Evolutionary conservation across 2,797 vertebrate genomes (phyloP).

Genomic region (Serranus cabrilla): DNA sequence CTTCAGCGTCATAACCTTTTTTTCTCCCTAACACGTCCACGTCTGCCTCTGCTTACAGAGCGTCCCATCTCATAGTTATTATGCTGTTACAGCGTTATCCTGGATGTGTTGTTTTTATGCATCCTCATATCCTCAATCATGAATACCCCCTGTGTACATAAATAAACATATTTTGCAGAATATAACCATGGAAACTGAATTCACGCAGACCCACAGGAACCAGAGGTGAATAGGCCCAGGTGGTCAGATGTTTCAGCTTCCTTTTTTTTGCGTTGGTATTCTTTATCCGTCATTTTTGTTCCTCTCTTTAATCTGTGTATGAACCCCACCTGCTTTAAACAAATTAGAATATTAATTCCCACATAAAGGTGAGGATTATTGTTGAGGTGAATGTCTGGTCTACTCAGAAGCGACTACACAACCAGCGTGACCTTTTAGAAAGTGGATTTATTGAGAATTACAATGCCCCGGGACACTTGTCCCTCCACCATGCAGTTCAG

Average conservation of each 20-base stretch:
- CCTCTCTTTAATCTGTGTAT: conserved; percentile 7
- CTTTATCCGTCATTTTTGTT: conserved; percentile 28
- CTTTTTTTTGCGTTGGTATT: conserved; percentile 32
- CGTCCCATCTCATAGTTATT: conserved; percentile 28
- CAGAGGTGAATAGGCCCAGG: conserved; percentile 65
- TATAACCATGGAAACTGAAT: conserved; percentile 73
- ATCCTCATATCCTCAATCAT: conserved; percentile 54
- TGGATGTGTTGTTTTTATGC: conserved; percentile 57
- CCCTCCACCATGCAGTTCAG: conserved; percentile 49
- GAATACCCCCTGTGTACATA: conserved; percentile 56
- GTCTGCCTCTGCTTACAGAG: conserved; percentile 22
- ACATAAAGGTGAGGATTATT: conserved; percentile 25
- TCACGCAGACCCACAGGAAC: conserved; percentile 41
- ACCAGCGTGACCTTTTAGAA: conserved; percentile 66
- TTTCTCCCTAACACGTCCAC: conserved; percentile 2
- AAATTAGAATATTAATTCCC: conserved; percentile 38
- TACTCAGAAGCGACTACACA: conserved; percentile 44
- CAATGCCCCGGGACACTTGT: conserved; percentile 63
- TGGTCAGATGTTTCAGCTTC: conserved; percentile 39
- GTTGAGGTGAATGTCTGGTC: conserved; percentile 25
- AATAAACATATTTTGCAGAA: conserved; percentile 57
- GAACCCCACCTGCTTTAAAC: conserved; percentile 40
- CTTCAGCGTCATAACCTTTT: conserved; percentile 7
- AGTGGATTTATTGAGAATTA: conserved; percentile 69
- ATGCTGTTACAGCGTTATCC: conserved; percentile 27